Base-by-base conservation (phyloP, 1,140 invertebrate species). In the Cherax quadricarinatus region DNA sequence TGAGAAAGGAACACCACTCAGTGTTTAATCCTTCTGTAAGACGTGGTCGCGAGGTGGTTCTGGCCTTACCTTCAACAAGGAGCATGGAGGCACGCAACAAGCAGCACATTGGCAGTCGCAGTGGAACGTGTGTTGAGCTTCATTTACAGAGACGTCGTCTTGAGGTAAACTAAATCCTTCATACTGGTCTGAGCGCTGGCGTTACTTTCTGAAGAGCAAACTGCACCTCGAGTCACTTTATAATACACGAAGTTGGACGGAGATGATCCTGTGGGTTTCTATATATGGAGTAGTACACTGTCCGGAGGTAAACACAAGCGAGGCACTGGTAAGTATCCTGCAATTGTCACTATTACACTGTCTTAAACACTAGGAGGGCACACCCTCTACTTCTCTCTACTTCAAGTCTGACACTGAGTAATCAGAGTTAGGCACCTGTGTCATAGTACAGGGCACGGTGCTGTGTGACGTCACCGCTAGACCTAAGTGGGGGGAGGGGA, bases 31-130 rank as follows among this genome's bases (percentile, higher is more conserved):
- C 30, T 2, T 41, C 30, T 41, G 2, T 41, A 41, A 41, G 30
- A 41, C 30, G 30, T 41, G 2, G 53, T 57, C 62, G 62, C 62
- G 18, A 66, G 53, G 4, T n/a, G 21, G 9, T 14, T 21, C 24
- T 41, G 24, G 41, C n/a, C 90, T 91, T 91, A 91, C 90, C 90
- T 91, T 91, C 90, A 91, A 91, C 90, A 79, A 91, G 75, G 78
- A 91, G 83, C 90, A 91, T 91, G 90, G 90, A 91, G 60, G 85
- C 18, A 48, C 90, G 84, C 41, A 80, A 60, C 53, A 86, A 73
- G 78, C 78, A 86, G 90, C 84, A 91, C 84, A 86, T 80, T 86
- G 73, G 78, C 78, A 81, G 90, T 57, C 90, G 53, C 51, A 66
- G 21, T n/a, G 18, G 73, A 16, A 21, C 49, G 24, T n/a, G 51